These are phyloP conservation scores for Lethenteron reissneri DNA, from an alignment of 2,113 vertebrate species.

Conservation along the genomic window DNA sequence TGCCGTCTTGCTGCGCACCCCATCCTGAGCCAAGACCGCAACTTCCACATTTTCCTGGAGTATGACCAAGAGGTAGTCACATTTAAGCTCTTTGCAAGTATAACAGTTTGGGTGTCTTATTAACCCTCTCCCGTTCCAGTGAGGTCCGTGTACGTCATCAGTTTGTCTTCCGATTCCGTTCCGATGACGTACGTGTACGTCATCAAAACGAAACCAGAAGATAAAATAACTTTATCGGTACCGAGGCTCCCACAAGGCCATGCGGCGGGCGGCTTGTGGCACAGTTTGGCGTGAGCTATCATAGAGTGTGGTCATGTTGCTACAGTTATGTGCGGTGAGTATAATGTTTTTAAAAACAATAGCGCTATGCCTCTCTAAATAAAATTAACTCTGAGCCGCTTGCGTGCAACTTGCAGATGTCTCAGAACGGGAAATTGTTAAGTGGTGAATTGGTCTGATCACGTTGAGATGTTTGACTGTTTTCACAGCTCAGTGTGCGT, in stretches of 20 bases:
- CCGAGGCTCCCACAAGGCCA: background rate
- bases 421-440: too few species aligned
- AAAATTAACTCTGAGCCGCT: too few species aligned
- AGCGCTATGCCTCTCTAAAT: too few species aligned
- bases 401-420: too few species aligned
- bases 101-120: conserved; percentile 24
- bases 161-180: background rate
- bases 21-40: conserved; percentile 83
- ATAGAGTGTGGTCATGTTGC: too few species aligned
- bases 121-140: background rate
- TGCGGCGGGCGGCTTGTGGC: too few species aligned
- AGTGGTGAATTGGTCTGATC: too few species aligned
- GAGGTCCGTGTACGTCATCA: background rate
- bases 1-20: conserved; percentile 92
- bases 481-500: conserved; percentile 68
- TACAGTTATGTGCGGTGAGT: too few species aligned
- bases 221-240: background rate
- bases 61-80: conserved; percentile 76
- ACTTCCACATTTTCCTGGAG: conserved; percentile 97
- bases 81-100: too few species aligned
- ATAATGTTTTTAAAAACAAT: too few species aligned
- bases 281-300: too few species aligned
- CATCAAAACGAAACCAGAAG: background rate
- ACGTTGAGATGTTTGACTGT: too few species aligned
- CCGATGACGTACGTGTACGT: background rate